Evolutionary conservation across 2,797 vertebrate species (phyloP).

Genomic region (Enteromius viviparus): DNA sequence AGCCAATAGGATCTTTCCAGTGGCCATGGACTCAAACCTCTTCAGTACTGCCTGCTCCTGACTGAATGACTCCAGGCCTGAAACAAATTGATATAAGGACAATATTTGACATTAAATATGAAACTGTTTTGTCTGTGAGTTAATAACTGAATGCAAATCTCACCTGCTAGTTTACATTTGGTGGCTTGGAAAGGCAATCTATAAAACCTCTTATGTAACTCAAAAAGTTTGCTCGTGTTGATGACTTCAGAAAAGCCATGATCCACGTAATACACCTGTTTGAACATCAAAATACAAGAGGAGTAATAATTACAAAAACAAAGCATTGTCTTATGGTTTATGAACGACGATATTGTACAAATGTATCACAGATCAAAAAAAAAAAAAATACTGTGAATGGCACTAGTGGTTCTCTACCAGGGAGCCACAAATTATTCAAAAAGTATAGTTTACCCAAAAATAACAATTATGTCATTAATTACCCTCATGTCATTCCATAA

Average conservation of each 20-base stretch:
- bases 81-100: slow-evolving; percentile 33
- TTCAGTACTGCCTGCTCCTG: slow-evolving; percentile 86
- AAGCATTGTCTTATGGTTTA: not conserved
- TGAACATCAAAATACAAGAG: slow-evolving; percentile 29
- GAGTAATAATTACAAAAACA: not conserved
- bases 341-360: not conserved
- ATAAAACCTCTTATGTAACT: slow-evolving; percentile 85
- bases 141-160: slow-evolving; percentile 60
- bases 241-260: slow-evolving; percentile 91
- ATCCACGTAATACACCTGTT: slow-evolving; percentile 91
- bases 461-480: not conserved
- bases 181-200: slow-evolving; percentile 90
- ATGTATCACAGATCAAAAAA: not conserved
- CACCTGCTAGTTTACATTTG: slow-evolving; percentile 95
- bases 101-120: slow-evolving; percentile 7
- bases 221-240: slow-evolving; percentile 84
- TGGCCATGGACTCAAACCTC: slow-evolving; percentile 87
- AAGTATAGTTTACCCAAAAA: not conserved
- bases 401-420: not conserved
- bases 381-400: not conserved
- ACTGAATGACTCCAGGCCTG: slow-evolving; percentile 90
- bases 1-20: slow-evolving; percentile 89
- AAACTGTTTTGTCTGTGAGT: not conserved
- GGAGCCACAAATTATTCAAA: not conserved
- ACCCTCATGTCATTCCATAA: not conserved